A percentile compares a stretch with the other conserved stretches of the same genome.
Evolutionary conservation across 1,140 invertebrate genomes (phyloP).

Genomic region (Belonocnema kinseyi): DNA sequence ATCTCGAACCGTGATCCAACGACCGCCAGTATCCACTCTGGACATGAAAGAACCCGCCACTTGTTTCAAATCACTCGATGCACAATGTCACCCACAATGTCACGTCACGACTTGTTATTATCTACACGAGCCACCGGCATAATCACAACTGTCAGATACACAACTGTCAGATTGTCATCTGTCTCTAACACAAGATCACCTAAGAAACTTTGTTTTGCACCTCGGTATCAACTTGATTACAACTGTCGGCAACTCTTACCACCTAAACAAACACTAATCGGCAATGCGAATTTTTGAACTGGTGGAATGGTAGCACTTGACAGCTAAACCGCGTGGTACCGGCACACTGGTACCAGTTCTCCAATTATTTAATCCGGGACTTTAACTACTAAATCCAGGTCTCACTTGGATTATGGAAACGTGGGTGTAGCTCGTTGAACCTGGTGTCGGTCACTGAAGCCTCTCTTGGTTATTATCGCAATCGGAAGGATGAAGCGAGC

Average conservation of each 20-base stretch:
- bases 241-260: no score
- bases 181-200: no score
- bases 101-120: neutral
- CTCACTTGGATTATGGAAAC: no score
- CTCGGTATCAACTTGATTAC: no score
- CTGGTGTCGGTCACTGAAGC: slow-evolving; percentile 51
- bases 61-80: slow-evolving; percentile 28
- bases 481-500: slow-evolving; percentile 53
- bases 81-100: slow-evolving; percentile 33
- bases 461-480: slow-evolving; percentile 53
- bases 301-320: slow-evolving; percentile 10
- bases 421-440: neutral
- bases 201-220: no score
- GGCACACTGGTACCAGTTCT: neutral
- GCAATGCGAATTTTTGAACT: no score
- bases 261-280: no score
- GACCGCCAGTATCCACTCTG: no score
- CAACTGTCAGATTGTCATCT: no score
- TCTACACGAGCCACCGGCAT: slow-evolving; percentile 20
- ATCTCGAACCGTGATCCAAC: no score
- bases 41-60: neutral
- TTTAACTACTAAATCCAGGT: no score
- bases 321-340: neutral
- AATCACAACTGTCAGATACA: slow-evolving; percentile 17
- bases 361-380: neutral